Evolutionary conservation across 2,113 vertebrate species (phyloP).

Genomic region (Buteo buteo): DNA sequence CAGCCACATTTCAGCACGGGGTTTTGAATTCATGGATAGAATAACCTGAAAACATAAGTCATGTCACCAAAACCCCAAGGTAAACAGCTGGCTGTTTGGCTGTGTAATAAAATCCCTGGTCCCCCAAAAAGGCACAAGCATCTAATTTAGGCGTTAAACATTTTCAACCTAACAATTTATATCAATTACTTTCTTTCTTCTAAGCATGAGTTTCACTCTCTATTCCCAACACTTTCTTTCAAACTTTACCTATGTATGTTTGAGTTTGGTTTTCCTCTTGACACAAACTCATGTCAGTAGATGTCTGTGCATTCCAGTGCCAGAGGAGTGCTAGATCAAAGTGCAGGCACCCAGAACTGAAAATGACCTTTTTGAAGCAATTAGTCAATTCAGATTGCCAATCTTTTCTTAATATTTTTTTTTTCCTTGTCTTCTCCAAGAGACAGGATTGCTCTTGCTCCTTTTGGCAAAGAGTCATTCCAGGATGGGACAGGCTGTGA

Average conservation of each 20-base stretch:
- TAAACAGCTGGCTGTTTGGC: not conserved
- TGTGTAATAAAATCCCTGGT: not conserved
- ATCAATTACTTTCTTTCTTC: not conserved
- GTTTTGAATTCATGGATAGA: not conserved
- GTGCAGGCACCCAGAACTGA: not conserved
- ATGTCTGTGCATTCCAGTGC: not conserved
- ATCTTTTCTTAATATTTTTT: not conserved
- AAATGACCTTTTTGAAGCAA: not conserved
- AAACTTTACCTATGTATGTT: not conserved
- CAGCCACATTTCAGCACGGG: not conserved
- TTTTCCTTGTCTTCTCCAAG: not conserved
- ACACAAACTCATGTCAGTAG: not conserved
- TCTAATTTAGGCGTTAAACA: not conserved
- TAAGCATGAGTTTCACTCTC: not conserved
- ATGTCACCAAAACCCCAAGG: slow-evolving; percentile 1
- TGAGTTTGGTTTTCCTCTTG: not conserved
- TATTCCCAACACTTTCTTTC: not conserved
- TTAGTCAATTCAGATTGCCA: not conserved
- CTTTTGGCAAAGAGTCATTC: not conserved
- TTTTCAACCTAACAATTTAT: not conserved
- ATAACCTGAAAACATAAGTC: not conserved
- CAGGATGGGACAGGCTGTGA: not conserved
- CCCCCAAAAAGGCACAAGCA: not conserved
- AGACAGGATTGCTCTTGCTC: not conserved
- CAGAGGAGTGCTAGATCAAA: not conserved